These are phyloP conservation scores for Pholis gunnellus DNA, from an alignment of 2,113 vertebrate genomes.

Conservation along the genomic window DNA sequence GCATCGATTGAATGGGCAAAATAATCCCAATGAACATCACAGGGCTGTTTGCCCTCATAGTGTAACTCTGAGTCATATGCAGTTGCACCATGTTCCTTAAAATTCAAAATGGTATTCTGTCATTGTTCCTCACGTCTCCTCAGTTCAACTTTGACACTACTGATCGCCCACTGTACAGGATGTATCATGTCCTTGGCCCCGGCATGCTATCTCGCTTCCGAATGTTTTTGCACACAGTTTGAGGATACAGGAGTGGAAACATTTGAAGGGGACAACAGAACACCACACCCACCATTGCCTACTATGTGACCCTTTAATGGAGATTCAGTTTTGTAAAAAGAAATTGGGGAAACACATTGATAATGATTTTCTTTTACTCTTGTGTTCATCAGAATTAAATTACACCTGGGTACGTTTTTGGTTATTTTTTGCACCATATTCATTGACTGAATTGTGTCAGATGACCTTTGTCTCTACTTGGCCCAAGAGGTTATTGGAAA, in stretches of 20 bases:
- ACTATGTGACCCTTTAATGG: not conserved
- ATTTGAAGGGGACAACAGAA: not conserved
- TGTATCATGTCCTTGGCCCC: constrained; percentile 26
- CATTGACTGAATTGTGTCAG: not conserved
- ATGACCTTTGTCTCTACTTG: constrained; percentile 37
- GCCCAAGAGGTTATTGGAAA: not conserved
- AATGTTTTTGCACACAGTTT: constrained; percentile 44
- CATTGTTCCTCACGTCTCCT: not conserved
- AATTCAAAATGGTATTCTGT: not conserved
- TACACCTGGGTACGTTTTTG: not conserved
- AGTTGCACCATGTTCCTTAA: not conserved
- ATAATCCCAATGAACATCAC: not conserved
- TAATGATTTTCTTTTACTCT: not conserved
- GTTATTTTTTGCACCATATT: not conserved
- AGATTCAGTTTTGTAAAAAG: not conserved
- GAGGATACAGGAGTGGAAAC: constrained; percentile 51
- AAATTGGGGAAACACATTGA: not conserved
- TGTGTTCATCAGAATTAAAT: not conserved
- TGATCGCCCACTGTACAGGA: not conserved
- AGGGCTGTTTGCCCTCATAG: not conserved
- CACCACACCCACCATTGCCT: constrained; percentile 10
- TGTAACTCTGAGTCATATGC: not conserved
- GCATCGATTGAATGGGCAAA: not conserved
- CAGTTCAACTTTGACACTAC: not conserved
- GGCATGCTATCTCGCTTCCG: constrained; percentile 49